Evolutionary conservation across 2,113 vertebrate genomes (phyloP).

Genomic region (Cyprinus carpio): DNA sequence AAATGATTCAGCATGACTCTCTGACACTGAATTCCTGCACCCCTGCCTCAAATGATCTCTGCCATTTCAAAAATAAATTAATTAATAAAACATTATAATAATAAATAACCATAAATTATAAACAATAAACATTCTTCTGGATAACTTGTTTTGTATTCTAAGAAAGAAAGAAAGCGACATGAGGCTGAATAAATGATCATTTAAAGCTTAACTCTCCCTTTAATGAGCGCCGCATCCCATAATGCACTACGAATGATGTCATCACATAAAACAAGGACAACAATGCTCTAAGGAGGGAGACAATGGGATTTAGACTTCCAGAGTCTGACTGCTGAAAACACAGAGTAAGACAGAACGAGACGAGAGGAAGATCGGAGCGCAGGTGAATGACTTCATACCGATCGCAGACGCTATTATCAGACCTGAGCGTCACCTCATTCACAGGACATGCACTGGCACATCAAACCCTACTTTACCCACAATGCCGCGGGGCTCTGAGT

Average conservation of each 20-base stretch:
- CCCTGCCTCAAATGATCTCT: neutral
- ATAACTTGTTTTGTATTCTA: no score
- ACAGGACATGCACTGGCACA: no score
- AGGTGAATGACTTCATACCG: neutral
- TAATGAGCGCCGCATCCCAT: neutral
- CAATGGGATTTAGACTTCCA: neutral
- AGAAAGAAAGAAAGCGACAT: neutral
- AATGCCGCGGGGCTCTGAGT: neutral
- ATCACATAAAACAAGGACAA: neutral
- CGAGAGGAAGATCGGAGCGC: neutral
- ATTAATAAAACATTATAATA: no score
- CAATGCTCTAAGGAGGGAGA: neutral
- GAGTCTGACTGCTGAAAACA: neutral
- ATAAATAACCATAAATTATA: no score
- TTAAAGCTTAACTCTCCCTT: neutral
- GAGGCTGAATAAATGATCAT: neutral
- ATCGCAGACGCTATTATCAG: neutral
- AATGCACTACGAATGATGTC: neutral
- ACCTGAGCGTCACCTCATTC: neutral
- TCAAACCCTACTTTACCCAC: neutral
- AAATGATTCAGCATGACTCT: neutral
- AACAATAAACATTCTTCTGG: no score
- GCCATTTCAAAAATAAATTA: neutral
- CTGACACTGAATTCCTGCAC: neutral
- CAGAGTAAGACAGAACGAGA: neutral